Percentiles rank a stretch among this genome's conserved stretches.
These are phyloP conservation scores for Chaetodon trifasciatus DNA, from an alignment of 2,797 vertebrate genomes.

Conservation along the genomic window DNA sequence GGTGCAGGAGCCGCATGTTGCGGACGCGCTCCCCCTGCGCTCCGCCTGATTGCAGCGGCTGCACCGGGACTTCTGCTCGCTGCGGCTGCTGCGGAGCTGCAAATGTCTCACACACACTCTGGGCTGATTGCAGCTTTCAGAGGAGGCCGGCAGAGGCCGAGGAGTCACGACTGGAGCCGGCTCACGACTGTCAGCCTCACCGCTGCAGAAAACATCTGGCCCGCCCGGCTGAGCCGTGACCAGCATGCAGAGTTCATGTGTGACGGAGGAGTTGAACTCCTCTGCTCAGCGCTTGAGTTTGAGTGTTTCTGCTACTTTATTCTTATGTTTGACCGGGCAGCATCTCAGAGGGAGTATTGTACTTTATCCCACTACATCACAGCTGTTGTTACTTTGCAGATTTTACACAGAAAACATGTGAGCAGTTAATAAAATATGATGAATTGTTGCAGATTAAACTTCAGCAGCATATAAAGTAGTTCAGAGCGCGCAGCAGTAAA, in stretches of 20 bases:
- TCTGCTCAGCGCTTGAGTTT: too few species aligned
- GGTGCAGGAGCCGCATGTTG: slow-evolving; percentile 41
- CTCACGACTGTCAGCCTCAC: neutral
- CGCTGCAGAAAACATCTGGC: neutral
- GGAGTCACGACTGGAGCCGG: neutral
- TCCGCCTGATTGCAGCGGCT: slow-evolving; percentile 48
- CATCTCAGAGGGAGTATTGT: neutral
- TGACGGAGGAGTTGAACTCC: too few species aligned
- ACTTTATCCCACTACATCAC: too few species aligned
- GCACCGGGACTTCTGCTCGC: slow-evolving; percentile 21
- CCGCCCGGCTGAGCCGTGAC: too few species aligned
- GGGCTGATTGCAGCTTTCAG: slow-evolving; percentile 16
- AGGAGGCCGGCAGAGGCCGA: neutral
- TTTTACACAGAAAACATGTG: neutral
- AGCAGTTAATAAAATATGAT: neutral
- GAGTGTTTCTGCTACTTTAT: neutral
- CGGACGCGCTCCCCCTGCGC: slow-evolving; percentile 27
- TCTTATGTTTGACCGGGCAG: neutral
- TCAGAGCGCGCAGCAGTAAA: neutral
- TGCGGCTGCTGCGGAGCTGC: slow-evolving; percentile 5
- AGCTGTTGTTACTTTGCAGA: slow-evolving; percentile 6
- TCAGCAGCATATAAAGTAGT: neutral
- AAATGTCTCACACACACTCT: neutral
- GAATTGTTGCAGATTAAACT: neutral
- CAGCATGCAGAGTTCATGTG: neutral